These are phyloP conservation scores for Cecropterus lyciades DNA, from an alignment of 1,140 invertebrate species.

Conservation along the genomic window DNA sequence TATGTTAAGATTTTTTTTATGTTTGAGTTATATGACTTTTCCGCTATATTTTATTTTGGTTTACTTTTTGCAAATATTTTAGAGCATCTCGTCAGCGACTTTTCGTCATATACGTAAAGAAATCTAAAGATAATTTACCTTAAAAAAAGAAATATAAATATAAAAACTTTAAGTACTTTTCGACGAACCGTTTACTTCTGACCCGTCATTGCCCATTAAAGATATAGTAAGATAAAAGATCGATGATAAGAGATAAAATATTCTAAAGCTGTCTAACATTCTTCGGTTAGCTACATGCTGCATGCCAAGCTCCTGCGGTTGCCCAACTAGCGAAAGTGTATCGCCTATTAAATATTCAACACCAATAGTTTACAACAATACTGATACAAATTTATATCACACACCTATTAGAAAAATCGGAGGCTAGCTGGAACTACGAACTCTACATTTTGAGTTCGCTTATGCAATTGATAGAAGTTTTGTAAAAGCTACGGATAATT, in stretches of 20 bases:
- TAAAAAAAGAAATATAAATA: background rate
- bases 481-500: too few species aligned
- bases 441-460: background rate
- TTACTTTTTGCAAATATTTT: too few species aligned
- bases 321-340: conserved; percentile 26
- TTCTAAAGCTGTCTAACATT: conserved; percentile 18
- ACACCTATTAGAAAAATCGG: conserved; percentile 2
- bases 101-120: too few species aligned
- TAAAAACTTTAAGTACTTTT: too few species aligned
- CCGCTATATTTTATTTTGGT: too few species aligned
- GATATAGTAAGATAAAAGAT: conserved; percentile 10
- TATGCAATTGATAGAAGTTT: too few species aligned
- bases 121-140: background rate
- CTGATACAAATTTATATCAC: conserved; percentile 12
- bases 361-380: conserved; percentile 8
- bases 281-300: conserved; percentile 10
- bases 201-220: too few species aligned
- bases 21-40: too few species aligned
- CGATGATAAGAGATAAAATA: conserved; percentile 4
- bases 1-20: too few species aligned
- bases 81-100: too few species aligned
- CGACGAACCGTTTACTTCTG: too few species aligned
- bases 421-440: background rate
- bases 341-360: conserved; percentile 26
- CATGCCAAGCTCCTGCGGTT: conserved; percentile 13